Percentiles rank a stretch among this genome's conserved stretches.
Conservation (phyloP, 2,888 invertebrate genomes). For the Ischnus inquisitorius region DNA sequence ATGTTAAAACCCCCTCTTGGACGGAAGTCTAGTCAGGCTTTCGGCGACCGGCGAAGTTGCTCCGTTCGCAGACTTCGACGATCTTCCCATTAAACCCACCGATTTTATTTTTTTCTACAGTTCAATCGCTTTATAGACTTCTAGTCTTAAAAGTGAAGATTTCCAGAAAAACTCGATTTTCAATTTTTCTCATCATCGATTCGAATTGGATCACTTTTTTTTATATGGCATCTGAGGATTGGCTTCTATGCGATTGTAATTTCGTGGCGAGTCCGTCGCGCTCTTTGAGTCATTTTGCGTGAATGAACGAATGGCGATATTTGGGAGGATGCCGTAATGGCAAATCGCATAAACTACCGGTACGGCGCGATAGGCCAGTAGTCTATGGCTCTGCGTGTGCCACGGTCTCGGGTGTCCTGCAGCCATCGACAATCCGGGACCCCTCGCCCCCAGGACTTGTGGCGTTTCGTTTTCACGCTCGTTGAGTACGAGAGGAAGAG, state of each 20-base stretch:
- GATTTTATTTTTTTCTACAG: too few relatives aligned
- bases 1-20: neutral
- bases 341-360: constrained; percentile 53
- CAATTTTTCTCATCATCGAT: too few relatives aligned
- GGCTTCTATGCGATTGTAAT: neutral
- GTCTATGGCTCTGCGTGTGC: constrained; percentile 19
- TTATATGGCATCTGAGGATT: neutral
- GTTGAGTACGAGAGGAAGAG: constrained; percentile 74
- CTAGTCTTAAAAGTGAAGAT: too few relatives aligned
- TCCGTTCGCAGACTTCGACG: neutral
- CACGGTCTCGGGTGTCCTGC: constrained; percentile 50
- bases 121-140: too few relatives aligned
- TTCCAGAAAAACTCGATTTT: too few relatives aligned
- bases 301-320: neutral
- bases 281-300: neutral
- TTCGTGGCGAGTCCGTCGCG: neutral
- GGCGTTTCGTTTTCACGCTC: constrained; percentile 76
- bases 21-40: neutral
- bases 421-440: constrained; percentile 49
- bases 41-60: neutral
- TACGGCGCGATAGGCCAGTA: constrained; percentile 41
- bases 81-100: too few relatives aligned
- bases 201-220: too few relatives aligned
- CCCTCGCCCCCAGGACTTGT: constrained; percentile 58
- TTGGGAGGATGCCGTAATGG: neutral